Evolutionary conservation across 2,113 vertebrate genomes (phyloP), one percentile per base, ranked within the genome.

Genomic region (Megaleporinus macrocephalus): DNA sequence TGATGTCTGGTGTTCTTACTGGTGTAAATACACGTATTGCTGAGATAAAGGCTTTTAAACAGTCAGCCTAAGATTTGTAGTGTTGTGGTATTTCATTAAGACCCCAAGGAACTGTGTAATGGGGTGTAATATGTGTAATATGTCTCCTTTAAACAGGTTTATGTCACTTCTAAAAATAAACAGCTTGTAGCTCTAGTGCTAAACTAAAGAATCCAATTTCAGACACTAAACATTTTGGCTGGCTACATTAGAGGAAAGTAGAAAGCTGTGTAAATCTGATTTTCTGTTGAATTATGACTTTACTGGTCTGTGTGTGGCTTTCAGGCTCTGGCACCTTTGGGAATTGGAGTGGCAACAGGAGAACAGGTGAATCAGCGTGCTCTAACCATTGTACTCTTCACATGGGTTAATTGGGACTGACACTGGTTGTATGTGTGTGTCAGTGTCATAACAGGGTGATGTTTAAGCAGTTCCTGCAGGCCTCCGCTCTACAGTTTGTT

Each of bases 381-480:
- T 30, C 61, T 49, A 49, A 24, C 9, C 20, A 15, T 47, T 73
- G 57, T 16, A 26, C 18, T 22, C 63, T 5, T 4, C 29, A 53
- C 20, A 1, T 55, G 53, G 1, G 4, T 55, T 22, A 4, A 55
- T 22, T 22, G 0, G 5, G 49, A 79, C 9, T 70, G 20, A 47
- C 47, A n/a, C n/a, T n/a, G n/a, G 14, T 16, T 65, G 6, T 81
- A 22, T 73, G 53, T 77, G 80, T 79, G 3, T 57, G 3, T 62
- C 83, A 95, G 92, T 90, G 92, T 83, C 95, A 96, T 62, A 96
- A 94, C 47, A 90, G 95, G 89, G 93, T 95, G 90, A 95, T 96
- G 91, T 95, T 97, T 88, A 96, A 97, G 91, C 94, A 97, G 86
- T 93, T 97, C 81, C 94, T 96, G 0, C 94, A 96, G 90, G 94